A percentile compares a stretch with the other conserved stretches of the same genome.
These are phyloP conservation scores for Pangasius djambal DNA, from an alignment of 2,797 vertebrate species.

Conservation along the genomic window DNA sequence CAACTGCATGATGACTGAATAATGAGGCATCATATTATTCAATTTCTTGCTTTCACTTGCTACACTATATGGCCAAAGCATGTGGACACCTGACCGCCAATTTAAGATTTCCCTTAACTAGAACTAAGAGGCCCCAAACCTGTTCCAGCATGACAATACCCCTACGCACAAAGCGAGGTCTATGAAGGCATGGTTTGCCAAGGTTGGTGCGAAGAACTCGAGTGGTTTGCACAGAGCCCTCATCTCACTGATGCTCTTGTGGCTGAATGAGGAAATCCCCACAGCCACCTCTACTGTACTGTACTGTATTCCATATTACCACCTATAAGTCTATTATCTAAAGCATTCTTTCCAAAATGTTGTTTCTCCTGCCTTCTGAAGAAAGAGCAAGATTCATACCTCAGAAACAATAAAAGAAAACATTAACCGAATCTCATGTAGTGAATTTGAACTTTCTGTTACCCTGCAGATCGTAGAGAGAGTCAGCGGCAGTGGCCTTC, in stretches of 20 bases:
- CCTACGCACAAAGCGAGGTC: too few species aligned
- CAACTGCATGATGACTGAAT: background rate
- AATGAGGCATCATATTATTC: background rate
- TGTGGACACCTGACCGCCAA: background rate
- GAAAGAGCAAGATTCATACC: background rate
- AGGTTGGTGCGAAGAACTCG: background rate
- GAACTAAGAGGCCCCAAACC: background rate
- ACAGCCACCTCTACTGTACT: background rate
- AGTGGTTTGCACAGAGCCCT: background rate
- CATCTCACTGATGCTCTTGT: background rate
- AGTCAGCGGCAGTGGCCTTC: slow-evolving; percentile 93
- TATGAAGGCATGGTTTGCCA: background rate
- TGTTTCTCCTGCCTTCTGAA: background rate
- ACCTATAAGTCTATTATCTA: background rate
- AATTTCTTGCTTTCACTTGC: background rate
- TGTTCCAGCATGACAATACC: background rate
- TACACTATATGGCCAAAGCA: background rate
- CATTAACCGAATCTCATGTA: background rate
- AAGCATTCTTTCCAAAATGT: background rate
- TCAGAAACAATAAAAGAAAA: background rate
- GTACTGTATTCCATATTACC: background rate
- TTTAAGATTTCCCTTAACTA: background rate
- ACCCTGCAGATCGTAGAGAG: slow-evolving; percentile 95
- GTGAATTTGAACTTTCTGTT: slow-evolving; percentile 34
- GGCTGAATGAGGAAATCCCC: background rate